Evolutionary conservation across 2,888 invertebrate genomes (phyloP), one percentile per base, ranked within the genome.

Genomic region (Orthosia gothica): DNA sequence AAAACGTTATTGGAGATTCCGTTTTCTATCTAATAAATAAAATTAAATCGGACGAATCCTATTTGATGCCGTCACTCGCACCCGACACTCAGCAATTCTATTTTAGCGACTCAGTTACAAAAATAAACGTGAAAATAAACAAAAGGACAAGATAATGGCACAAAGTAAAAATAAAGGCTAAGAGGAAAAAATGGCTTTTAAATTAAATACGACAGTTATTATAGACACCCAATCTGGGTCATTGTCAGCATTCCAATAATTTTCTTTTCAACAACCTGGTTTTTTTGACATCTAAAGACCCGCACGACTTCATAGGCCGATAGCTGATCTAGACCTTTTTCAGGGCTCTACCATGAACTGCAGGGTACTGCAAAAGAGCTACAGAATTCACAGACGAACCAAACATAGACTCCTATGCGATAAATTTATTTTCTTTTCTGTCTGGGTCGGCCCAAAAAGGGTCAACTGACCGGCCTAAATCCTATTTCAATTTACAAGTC

Each of bases 11-110:
- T 59, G 26, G 45, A 72, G 50, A 26, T 58, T 50, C 20, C 26
- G 1, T 50, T 72, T 50, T 16, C 58, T n/a, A 58, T 71, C 23
- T 58, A 58, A 16, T 18, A 18, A 26, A 72, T 58, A 58, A 71
- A 72, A 72, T 5, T n/a, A n/a, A n/a, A 59, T 50, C n/a, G n/a
- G n/a, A n/a, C n/a, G n/a, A 72, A 55, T 72, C 73, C 50, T 58
- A 59, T 52, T 72, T 20, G 50, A 20, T 45, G n/a, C 20, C 40
- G 70, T 40, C 55, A 57, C 18, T 50, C 49, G 40, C 71, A 58
- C 40, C 55, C 58, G 58, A 59, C 23, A 26, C 45, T n/a, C n/a
- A 1, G 12, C n/a, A 16, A 45, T 59, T 52, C 26, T 52, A 45
- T 58, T 72, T 72, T 15, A 49, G n/a, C 49, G 40, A 45, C 26